Evolutionary conservation across 2,888 invertebrate genomes (phyloP), one percentile per base, ranked within the genome.

Genomic region (Aspidapion aeneum): DNA sequence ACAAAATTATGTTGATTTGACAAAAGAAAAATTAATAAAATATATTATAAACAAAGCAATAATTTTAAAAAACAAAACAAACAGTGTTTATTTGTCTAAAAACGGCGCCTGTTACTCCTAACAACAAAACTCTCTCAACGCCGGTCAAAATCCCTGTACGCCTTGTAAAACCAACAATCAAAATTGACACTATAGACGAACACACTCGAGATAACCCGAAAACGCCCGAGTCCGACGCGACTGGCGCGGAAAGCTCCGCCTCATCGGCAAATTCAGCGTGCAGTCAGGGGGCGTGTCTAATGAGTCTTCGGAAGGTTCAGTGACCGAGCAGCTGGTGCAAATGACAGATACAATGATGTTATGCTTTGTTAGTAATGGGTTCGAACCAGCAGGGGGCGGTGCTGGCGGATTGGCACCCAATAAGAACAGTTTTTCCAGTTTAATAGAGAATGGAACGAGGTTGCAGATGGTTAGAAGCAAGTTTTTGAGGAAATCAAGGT

Each of bases 311-410:
- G 52, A 52, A 5, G 17, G 18, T n/a, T 17, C 52, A 5, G 49
- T n/a, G 9, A n/a, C 49, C 49, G 49, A n/a, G 49, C 49, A 9
- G 9, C 49, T n/a, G n/a, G 49, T n/a, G 9, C 49, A 9, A 12
- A 52, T 72, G 70, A 70, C 71, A 21, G 71, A 71, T 21, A 62
- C 70, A 18, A 71, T 69, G 54, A 88, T 88, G 88, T 82, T 88
- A 79, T 88, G 87, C 82, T 87, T 87, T 74, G 87, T 88, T 73
- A 87, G 87, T 81, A 12, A 12, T 12, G 86, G 87, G 68, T 87
- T 87, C 75, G 84, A 86, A 68, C 77, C 77, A 63, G 81, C 81
- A 68, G 77, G 78, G 63, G 73, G 70, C 7, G 52, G n/a, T 16
- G 57, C 51, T 9, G 67, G 74, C 20, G 81, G 81, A 63, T 75